phyloP scores from a whole-genome alignment of 1,140 invertebrate genomes.

The Diorhabda elongata region DNA sequence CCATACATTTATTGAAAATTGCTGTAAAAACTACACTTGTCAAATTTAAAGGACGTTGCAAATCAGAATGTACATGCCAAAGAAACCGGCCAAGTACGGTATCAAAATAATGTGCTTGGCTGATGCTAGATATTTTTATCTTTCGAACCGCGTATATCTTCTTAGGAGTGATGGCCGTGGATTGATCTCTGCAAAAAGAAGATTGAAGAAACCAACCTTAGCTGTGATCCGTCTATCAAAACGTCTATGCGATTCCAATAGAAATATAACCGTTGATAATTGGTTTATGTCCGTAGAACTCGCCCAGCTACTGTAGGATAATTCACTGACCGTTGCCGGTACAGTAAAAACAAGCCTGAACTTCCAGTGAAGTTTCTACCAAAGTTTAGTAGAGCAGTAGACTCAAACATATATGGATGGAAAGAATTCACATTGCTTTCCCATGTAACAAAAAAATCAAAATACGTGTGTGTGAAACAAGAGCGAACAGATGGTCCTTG shows the following conservation, averaged over 20 bases:
- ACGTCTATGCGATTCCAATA: conserved; percentile 29
- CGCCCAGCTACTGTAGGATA: conserved; percentile 20
- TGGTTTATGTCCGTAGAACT: conserved; percentile 4
- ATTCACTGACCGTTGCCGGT: conserved; percentile 38
- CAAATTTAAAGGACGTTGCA: conserved; percentile 11
- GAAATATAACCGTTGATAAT: conserved; percentile 1
- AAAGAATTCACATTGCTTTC: too few relatives aligned
- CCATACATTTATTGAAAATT: conserved; percentile 16
- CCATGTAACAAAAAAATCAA: too few relatives aligned
- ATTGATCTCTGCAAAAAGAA: neutral
- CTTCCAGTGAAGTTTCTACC: too few relatives aligned
- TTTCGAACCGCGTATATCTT: conserved; percentile 16
- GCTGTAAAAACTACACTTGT: conserved; percentile 13
- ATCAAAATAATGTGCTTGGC: conserved; percentile 21
- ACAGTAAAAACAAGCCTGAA: conserved; percentile 31
- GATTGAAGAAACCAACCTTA: conserved; percentile 24
- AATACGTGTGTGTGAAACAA: too few relatives aligned
- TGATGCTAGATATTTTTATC: conserved; percentile 18
- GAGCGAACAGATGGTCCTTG: too few relatives aligned
- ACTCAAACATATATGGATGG: too few relatives aligned
- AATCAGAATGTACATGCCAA: conserved; percentile 26
- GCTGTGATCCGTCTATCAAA: conserved; percentile 36
- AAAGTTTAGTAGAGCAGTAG: too few relatives aligned
- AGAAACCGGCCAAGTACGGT: conserved; percentile 26
- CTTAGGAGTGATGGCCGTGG: neutral